Base-by-base conservation (phyloP, 2,113 vertebrate species). In the Oryzias curvinotus region DNA sequence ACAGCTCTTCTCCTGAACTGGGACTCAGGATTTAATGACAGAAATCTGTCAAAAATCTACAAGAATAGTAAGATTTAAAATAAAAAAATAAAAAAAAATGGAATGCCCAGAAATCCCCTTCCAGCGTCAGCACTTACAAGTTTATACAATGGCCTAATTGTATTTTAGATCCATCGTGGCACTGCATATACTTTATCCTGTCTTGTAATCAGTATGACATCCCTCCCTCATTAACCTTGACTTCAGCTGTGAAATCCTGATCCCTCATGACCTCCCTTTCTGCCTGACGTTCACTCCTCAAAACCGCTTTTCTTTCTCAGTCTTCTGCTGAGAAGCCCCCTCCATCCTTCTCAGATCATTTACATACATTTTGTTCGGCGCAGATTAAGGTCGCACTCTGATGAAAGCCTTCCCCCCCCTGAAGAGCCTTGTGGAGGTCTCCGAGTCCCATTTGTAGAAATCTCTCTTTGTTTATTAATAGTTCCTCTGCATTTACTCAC, bases 321-420 rank as follows among this genome's bases (percentile, higher is more conserved):
- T 62, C 56, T 68, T 60, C 52, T 52, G 48, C 64, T 50, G 57
- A 62, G 66, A n/a, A 53, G 30, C 51, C 45, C 25, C 71, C 49
- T 44, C 52, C 36, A 41, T 65, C 63, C 42, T 44, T 18, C 65
- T 74, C 65, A 64, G 73, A 83, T 84, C 74, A 79, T 81, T 85
- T 75, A 78, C 76, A 76, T 65, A 42, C 5, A 48, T 68, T 83
- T 84, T 82, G 80, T 83, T 87, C 81, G n/a, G 62, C 21, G 61
- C 76, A 82, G 86, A 87, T 88, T 86, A 87, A 86, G 85, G 80
- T 81, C 63, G 3, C 18, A 12, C 28, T 26, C 71, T 65, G 62
- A 73, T 68, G 66, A 81, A 68, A 64, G 68, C 64, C 78, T 63
- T 58, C 5, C 36, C 36, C 1, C 36, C 8, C 36, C 36, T n/a